Evolutionary conservation across 2,888 invertebrate genomes (phyloP), one percentile per base, ranked within the genome.

Genomic region (Oithona nana): DNA sequence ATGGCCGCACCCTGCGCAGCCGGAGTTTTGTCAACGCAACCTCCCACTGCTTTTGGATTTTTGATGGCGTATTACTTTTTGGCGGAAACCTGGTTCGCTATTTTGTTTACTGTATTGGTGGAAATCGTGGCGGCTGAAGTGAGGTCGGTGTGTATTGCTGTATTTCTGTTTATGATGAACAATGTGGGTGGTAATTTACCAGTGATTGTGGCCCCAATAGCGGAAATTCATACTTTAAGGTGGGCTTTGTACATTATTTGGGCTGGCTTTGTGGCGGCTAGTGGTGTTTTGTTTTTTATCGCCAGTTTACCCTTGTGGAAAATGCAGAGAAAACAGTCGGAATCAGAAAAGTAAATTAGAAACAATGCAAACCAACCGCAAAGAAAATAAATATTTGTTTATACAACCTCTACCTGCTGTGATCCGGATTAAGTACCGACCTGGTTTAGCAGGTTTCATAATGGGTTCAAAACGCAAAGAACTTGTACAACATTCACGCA

Each of bases 1-100:
- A n/a, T n/a, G n/a, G n/a, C n/a, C n/a, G n/a, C n/a, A n/a, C n/a
- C n/a, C n/a, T n/a, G n/a, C n/a, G n/a, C n/a, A n/a, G n/a, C n/a
- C n/a, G n/a, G n/a, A n/a, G n/a, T n/a, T n/a, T n/a, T n/a, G n/a
- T n/a, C n/a, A n/a, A n/a, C n/a, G n/a, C n/a, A 68, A 54, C 69
- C 73, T 29, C 73, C 73, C 8, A 69, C 66, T 56, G 24, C 31
- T 3, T 57, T n/a, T 57, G n/a, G 20, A n/a, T 28, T 57, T 26
- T 29, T 57, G 20, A 4, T 30, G 57, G 24, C 31, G 2, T 57
- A 31, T 57, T 57, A 30, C 57, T 28, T 57, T 26, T 29, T 55
- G n/a, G 73, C 73, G 64, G 74, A 74, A 67, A 73, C 73, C 72
- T 74, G 73, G 73, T 70, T 74, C 13, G 70, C 71, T 4, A 71